Evolutionary conservation across 2,888 invertebrate species (phyloP), one percentile per base, ranked within the genome.

Genomic region (Harpalus rubripes): DNA sequence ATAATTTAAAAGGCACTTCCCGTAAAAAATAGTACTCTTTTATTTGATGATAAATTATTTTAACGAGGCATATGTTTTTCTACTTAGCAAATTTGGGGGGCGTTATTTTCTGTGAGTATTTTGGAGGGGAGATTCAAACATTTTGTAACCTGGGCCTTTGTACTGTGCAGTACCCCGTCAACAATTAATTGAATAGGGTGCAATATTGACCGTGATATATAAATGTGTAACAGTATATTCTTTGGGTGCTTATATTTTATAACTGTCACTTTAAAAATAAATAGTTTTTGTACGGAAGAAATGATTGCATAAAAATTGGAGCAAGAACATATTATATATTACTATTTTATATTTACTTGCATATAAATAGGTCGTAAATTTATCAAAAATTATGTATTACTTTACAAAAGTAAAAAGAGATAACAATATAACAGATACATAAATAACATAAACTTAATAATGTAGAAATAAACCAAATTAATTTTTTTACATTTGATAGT

Each of bases 61-160:
- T 44, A 44, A 41, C 32, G 41, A 72, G 16, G 72, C 41, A 72
- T 72, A 44, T 72, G 72, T 15, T 72, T 44, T 72, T 44, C 72
- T 44, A 72, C 44, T 72, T 72, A 72, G 16, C 44, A 72, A 72
- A 72, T 72, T 72, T 72, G 18, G 18, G 44, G 72, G 72, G 72
- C 72, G 72, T 72, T 72, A 72, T 72, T 44, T 72, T 44, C 72
- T 72, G 41, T 10, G 72, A 16, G 10, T 18, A 72, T 72, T 72
- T 72, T 15, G 18, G 44, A 44, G 41, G 72, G 72, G 72, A 18
- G 72, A 72, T 12, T 16, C 44, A 72, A 72, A 72, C 68, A 68
- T 68, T 68, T 68, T 12, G 44, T 72, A 72, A 72, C 72, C 65
- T 72, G 44, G 32, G 44, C 7, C 26, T 18, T 15, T 65, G 63